Evolutionary conservation across 2,888 invertebrate genomes (phyloP).

Genomic region (Athripsodes cinereus): DNA sequence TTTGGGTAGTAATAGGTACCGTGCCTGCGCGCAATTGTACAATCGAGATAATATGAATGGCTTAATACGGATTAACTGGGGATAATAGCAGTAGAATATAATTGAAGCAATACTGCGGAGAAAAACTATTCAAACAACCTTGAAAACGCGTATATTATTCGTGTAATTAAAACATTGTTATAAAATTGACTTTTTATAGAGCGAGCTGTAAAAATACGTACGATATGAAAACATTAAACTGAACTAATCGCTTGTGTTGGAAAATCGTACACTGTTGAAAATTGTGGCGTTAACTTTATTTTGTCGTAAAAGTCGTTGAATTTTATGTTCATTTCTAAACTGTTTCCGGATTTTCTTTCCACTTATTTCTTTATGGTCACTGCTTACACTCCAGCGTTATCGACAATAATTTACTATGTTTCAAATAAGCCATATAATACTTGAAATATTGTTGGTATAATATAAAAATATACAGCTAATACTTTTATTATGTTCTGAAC

Average conservation of each 20-base stretch:
- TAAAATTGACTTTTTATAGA: not conserved
- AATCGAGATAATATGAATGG: too few species aligned
- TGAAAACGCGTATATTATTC: not conserved
- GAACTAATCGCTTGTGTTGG: not conserved
- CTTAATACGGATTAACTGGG: not conserved
- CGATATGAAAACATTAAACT: not conserved
- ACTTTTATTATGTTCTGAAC: too few species aligned
- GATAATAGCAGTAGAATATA: not conserved
- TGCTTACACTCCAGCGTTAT: constrained; percentile 1
- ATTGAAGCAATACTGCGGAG: too few species aligned
- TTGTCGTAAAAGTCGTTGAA: constrained; percentile 2
- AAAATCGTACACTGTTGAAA: not conserved
- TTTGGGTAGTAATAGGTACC: too few species aligned
- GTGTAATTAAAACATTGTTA: not conserved
- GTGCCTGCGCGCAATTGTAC: too few species aligned
- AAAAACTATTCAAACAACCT: not conserved
- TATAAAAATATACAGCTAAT: too few species aligned
- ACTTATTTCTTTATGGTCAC: constrained; percentile 1
- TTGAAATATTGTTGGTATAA: too few species aligned
- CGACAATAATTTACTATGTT: not conserved
- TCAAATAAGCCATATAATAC: not conserved
- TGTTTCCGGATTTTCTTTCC: constrained; percentile 2
- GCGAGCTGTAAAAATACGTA: not conserved
- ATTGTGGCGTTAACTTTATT: constrained; percentile 1
- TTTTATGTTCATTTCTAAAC: constrained; percentile 2